phyloP scores from a whole-genome alignment of 2,888 invertebrate species.

The Andrena marginata region DNA sequence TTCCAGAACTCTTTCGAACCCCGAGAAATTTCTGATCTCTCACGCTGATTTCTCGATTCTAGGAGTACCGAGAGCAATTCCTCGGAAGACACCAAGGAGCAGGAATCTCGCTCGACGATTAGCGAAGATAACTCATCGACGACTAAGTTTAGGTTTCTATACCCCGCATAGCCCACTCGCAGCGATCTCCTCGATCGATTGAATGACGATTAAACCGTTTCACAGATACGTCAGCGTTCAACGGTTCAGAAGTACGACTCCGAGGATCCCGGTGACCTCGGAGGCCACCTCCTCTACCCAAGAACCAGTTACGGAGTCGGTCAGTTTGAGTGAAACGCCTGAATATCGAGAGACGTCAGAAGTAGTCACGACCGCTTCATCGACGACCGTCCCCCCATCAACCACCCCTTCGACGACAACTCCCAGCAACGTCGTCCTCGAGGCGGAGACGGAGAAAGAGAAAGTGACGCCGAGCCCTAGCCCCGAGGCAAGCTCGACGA shows the following conservation, averaged over 20 bases:
- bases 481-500: constrained; percentile 35
- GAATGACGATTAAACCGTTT: neutral
- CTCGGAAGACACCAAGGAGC: constrained; percentile 5
- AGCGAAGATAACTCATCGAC: constrained; percentile 62
- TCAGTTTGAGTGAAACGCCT: neutral
- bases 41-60: neutral
- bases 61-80: constrained; percentile 35
- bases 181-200: neutral
- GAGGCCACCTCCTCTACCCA: neutral
- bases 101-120: constrained; percentile 25
- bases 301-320: constrained; percentile 30
- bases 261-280: constrained; percentile 41
- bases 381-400: neutral
- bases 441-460: constrained; percentile 1
- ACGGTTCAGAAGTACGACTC: constrained; percentile 82
- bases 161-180: neutral
- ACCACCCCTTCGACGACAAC: constrained; percentile 18
- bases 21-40: no score
- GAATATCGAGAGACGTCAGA: neutral
- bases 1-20: no score
- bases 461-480: neutral
- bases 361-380: neutral
- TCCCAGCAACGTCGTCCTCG: neutral
- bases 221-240: constrained; percentile 84
- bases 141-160: constrained; percentile 78